Base-by-base conservation (phyloP, 2,888 invertebrate species). In the Zygothrica quintamaculata region DNA sequence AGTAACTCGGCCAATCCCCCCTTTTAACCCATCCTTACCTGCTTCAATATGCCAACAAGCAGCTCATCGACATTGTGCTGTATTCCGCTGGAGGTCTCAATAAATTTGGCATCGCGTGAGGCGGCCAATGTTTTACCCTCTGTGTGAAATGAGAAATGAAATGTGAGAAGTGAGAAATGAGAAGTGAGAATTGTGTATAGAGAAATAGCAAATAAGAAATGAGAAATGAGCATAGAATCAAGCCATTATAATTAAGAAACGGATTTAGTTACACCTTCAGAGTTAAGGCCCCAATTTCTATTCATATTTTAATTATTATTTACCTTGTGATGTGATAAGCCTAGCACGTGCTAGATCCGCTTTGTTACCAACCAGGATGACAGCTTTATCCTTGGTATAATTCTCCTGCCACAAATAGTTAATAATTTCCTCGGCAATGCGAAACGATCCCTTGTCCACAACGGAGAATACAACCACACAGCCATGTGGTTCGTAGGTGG, bases 11-110 rank as follows among this genome's bases (percentile, higher is more conserved):
- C 9, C 47, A 12, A 25, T 2, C 9, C 40, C 13, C 33, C 8
- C 5, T 13, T 7, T 9, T 6, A 5, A 11, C 1, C n/a, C 13
- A 3, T 7, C 53, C 70, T 78, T 62, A 90, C 91, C 92, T 98
- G 98, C 89, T 97, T 97, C 40, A 98, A 93, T 74, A 97, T 95
- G 1, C 98, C 98, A 0, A 98, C 98, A 36, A 99, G 93, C 15
- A 99, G 93, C 89, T 99, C 98, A 91, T 99, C 98, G 13, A 99
- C 97, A 89, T 98, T 98, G 92, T 98, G 98, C 90, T 98, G 97
- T 84, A 99, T 96, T 0, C 98, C 98, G 56, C 97, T 96, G 0
- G 98, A 98, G 0, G 98, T 97, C 91, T 99, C 98, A 74, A 98
- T 98, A 92, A 97, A 98, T 92, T 98, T 98, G 91, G 96, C 96